Percentiles rank a stretch among this genome's conserved stretches.
Evolutionary conservation across 2,888 invertebrate species (phyloP).

Genomic region (Syritta pipiens): DNA sequence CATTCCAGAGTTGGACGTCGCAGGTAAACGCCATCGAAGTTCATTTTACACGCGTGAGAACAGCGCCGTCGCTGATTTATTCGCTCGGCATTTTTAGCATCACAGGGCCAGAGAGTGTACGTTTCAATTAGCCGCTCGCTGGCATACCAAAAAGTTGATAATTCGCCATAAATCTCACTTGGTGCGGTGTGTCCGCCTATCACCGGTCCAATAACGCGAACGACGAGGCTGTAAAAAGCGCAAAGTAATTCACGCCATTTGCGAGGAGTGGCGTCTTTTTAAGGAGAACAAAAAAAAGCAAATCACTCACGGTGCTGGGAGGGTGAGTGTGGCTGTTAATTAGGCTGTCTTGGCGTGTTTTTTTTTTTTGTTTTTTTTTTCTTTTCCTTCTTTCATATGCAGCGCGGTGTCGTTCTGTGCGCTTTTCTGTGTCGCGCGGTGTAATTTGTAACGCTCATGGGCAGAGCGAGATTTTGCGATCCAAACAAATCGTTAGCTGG

Average conservation of each 20-base stretch:
- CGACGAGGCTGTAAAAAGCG: constrained; percentile 19
- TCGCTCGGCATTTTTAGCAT: too few species aligned
- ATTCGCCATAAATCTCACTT: constrained; percentile 44
- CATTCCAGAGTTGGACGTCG: neutral
- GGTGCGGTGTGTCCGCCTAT: neutral
- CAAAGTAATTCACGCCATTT: constrained; percentile 44
- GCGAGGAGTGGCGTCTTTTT: too few species aligned
- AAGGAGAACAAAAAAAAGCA: too few species aligned
- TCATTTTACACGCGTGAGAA: constrained; percentile 8
- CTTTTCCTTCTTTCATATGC: constrained; percentile 24
- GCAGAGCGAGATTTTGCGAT: constrained; percentile 24
- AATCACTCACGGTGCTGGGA: neutral
- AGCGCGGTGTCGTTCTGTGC: constrained; percentile 21
- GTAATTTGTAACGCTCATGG: constrained; percentile 53
- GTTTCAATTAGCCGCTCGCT: constrained; percentile 59
- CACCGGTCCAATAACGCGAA: constrained; percentile 10
- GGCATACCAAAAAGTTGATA: constrained; percentile 39
- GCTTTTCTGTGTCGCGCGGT: constrained; percentile 38
- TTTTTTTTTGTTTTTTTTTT: constrained; percentile 17
- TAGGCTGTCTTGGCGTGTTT: constrained; percentile 29
- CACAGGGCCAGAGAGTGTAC: too few species aligned
- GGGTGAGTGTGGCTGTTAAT: constrained; percentile 56
- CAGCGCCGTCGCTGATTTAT: constrained; percentile 29
- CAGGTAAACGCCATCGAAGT: neutral
- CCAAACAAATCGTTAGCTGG: constrained; percentile 45